Evolutionary conservation across 2,888 invertebrate genomes (phyloP), one percentile per base, ranked within the genome.

Genomic region (Chymomyza procnemis): DNA sequence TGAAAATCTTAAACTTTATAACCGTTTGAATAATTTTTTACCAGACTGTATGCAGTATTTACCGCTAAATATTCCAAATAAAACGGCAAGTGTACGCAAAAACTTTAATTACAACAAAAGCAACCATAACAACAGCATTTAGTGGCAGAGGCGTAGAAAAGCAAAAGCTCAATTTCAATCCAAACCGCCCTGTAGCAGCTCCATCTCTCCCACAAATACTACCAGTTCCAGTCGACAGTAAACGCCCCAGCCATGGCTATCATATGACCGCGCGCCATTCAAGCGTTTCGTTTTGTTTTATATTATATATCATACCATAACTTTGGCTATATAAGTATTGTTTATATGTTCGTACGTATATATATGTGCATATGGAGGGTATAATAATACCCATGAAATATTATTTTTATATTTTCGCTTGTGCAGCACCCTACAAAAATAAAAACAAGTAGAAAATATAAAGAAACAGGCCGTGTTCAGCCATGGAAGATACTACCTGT

Each of bases 41-140:
- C 26, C 26, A 0, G 6, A 26, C 26, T 26, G 26, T 26, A 26
- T 6, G 26, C 8, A 26, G 26, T 26, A 26, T 26, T 6, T 26
- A 8, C 26, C 34, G 9, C 9, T 41, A 41, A 41, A 41, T 41
- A 41, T 41, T 8, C 48, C 48, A 64, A 72, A 18, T 21, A 21
- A 46, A 60, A 60, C 47, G 8, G 6, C 22, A 60, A 60, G 14
- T 48, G 46, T 14, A 50, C 16, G 21, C 47, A 64, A 64, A 64
- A 74, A 67, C 78, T 80, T 73, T 80, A 82, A 81, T 80, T 82
- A 82, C 74, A 79, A 76, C 71, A n/a, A n/a, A n/a, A n/a, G n/a
- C n/a, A 79, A 69, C 68, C 62, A 67, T 56, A 60, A 64, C 52
- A 75, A 61, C 64, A 77, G 65, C 65, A 64, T 55, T 67, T 62